A percentile compares a stretch with the other conserved stretches of the same genome.
These are phyloP conservation scores for Dysidea cf. avara DNA, from an alignment of 37 sponge, comb jelly and placozoan species.

Conservation along the genomic window DNA sequence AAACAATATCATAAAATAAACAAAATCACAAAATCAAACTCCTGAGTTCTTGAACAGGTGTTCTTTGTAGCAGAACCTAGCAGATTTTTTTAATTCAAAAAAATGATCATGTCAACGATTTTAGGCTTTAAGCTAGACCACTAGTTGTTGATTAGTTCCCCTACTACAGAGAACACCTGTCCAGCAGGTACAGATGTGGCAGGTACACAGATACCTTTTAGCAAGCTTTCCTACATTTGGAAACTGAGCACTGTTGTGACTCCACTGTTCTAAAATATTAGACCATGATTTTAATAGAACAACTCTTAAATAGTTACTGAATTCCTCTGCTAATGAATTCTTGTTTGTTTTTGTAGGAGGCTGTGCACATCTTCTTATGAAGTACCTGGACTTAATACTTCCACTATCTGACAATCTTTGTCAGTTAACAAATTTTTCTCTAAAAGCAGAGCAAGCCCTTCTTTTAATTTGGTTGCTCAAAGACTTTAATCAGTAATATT, in stretches of 20 bases:
- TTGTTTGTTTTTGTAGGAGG: slow-evolving; percentile 7
- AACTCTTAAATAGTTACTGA: background rate
- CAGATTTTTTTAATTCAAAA: slow-evolving; percentile 1
- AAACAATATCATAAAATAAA: too few species aligned
- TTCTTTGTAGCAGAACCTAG: too few species aligned
- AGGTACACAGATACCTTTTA: slow-evolving; percentile 5
- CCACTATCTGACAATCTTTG: too few species aligned
- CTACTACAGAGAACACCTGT: too few species aligned
- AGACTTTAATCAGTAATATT: background rate
- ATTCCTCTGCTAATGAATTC: too few species aligned
- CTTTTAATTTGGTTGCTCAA: background rate
- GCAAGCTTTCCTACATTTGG: slow-evolving; percentile 2
- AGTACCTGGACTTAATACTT: too few species aligned
- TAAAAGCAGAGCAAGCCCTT: too few species aligned
- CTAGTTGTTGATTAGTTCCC: slow-evolving; percentile 16
- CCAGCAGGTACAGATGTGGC: too few species aligned
- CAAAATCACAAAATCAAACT: too few species aligned
- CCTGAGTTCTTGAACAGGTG: too few species aligned
- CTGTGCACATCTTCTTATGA: background rate
- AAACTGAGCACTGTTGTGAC: slow-evolving; percentile 1
- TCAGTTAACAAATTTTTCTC: too few species aligned
- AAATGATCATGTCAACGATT: background rate
- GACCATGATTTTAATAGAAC: background rate
- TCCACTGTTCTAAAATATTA: slow-evolving; percentile 16
- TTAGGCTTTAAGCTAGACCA: slow-evolving; percentile 3